These are phyloP conservation scores for Taxidea taxus DNA, from an alignment of 2,113 vertebrate species.

Conservation along the genomic window DNA sequence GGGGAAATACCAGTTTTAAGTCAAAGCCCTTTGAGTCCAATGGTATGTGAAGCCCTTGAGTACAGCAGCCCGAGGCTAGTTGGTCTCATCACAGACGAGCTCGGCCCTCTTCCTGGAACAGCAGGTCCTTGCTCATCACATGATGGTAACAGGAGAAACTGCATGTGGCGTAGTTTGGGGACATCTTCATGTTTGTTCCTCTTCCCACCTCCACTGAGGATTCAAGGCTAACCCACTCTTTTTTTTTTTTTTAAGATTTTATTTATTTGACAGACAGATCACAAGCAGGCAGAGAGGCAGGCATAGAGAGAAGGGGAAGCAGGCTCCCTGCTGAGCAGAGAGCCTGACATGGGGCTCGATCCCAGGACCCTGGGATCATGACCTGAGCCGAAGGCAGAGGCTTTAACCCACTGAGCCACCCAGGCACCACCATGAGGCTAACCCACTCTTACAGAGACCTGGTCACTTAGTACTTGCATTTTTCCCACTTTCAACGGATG, in stretches of 20 bases:
- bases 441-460: not conserved
- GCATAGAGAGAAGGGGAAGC: too few species aligned
- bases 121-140: accelerated
- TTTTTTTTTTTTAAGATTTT: too few species aligned
- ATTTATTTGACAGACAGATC: too few species aligned
- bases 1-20: not conserved
- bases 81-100: accelerated
- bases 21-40: not conserved
- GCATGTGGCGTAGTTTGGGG: accelerated
- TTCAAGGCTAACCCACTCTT: not conserved
- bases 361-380: too few species aligned
- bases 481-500: not conserved
- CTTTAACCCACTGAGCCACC: too few species aligned
- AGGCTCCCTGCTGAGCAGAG: too few species aligned
- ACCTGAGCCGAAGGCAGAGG: too few species aligned
- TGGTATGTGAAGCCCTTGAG: not conserved
- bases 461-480: not conserved
- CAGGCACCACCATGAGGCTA: too few species aligned
- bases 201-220: not conserved
- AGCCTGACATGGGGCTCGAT: too few species aligned
- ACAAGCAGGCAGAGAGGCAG: too few species aligned
- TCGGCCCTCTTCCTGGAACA: not conserved
- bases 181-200: accelerated
- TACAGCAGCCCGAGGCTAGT: not conserved
- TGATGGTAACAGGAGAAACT: too few species aligned